Evolutionary conservation across 30 jellyfish, hydroid and myxozoan species (phyloP).

Genomic region (Cassiopea andromeda): DNA sequence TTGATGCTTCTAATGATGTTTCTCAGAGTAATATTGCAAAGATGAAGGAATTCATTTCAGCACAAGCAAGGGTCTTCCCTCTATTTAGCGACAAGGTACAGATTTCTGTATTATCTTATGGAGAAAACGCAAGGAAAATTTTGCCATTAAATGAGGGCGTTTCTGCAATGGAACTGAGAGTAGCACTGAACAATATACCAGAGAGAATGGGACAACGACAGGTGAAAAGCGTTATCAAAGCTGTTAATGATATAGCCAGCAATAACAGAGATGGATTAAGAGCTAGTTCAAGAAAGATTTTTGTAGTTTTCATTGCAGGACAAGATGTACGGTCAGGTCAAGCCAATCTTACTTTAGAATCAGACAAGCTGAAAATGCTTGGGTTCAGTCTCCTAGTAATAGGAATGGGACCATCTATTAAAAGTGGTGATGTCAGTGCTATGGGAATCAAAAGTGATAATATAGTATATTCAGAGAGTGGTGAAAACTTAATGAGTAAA

Average conservation of each 20-base stretch:
- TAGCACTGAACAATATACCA: not conserved
- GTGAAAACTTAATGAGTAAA: not conserved
- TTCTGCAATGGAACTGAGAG: constrained; percentile 4
- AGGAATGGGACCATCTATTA: constrained; percentile 17
- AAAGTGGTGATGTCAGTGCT: not conserved
- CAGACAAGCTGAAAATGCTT: constrained; percentile 2
- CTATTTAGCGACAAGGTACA: constrained; percentile 18
- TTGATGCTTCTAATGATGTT: constrained; percentile 61
- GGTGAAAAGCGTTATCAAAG: not conserved
- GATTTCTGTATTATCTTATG: constrained; percentile 42
- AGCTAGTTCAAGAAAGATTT: constrained; percentile 34
- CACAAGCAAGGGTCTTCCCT: constrained; percentile 1
- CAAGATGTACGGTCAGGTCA: not conserved
- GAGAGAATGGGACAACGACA: not conserved
- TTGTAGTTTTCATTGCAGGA: constrained; percentile 60
- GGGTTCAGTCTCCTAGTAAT: constrained; percentile 6
- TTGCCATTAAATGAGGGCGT: constrained; percentile 40
- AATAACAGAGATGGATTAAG: constrained; percentile 1
- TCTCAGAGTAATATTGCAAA: constrained; percentile 12
- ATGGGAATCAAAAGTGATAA: not conserved
- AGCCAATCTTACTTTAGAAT: not conserved
- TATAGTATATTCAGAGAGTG: not conserved
- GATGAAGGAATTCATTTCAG: constrained; percentile 21
- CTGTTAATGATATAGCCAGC: constrained; percentile 2
- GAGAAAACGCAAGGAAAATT: constrained; percentile 27